Conservation (phyloP, 2,888 invertebrate genomes). For the Geotrupes spiniger region DNA sequence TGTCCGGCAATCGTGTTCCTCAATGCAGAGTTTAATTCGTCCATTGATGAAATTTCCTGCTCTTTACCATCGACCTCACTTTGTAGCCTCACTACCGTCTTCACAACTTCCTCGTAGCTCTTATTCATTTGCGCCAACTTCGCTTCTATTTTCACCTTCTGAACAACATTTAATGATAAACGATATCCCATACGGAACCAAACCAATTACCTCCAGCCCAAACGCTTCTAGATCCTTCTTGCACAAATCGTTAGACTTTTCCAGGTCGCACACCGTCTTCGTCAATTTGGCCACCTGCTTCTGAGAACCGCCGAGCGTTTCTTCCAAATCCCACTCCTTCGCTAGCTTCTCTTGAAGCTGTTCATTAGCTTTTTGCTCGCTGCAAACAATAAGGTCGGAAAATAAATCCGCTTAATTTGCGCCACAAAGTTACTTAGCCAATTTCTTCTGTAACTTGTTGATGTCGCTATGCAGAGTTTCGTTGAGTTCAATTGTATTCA, state of each 20-base stretch:
- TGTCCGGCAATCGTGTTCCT: constrained; percentile 8
- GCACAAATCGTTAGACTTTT: constrained; percentile 12
- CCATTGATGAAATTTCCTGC: constrained; percentile 11
- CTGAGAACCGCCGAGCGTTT: constrained; percentile 11
- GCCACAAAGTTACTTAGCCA: constrained; percentile 16
- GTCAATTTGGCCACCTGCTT: constrained; percentile 15
- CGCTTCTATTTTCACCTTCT: constrained; percentile 16
- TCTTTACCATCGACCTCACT: constrained; percentile 15
- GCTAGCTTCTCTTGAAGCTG: constrained; percentile 12
- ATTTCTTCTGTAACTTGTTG: constrained; percentile 11
- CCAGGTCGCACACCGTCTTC: constrained; percentile 10
- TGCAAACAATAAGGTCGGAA: constrained; percentile 2
- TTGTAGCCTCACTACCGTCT: constrained; percentile 11
- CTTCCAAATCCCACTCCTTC: constrained; percentile 13
- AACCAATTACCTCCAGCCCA: constrained; percentile 5
- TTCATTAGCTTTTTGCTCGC: constrained; percentile 15
- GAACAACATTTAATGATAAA: background rate
- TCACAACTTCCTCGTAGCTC: constrained; percentile 13
- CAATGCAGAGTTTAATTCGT: constrained; percentile 12
- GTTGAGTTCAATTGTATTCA: constrained; percentile 10
- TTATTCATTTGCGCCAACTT: constrained; percentile 9
- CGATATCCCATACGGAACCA: background rate
- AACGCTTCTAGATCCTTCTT: constrained; percentile 13
- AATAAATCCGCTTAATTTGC: background rate
- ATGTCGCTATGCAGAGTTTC: constrained; percentile 13